Conservation (phyloP, 2,113 vertebrate species). For the Balaenoptera acutorostrata region DNA sequence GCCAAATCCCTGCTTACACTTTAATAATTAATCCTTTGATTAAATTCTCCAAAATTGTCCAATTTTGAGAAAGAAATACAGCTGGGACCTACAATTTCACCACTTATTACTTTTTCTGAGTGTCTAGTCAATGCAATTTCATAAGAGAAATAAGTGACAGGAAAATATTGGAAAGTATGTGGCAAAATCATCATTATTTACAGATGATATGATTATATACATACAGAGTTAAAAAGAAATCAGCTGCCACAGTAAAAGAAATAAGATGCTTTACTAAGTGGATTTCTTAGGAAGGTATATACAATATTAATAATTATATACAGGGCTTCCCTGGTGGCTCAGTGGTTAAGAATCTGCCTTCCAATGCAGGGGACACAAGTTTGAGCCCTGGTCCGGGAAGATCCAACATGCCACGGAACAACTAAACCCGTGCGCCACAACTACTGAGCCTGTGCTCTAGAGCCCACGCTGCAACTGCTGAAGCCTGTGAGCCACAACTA, state of each 20-base stretch:
- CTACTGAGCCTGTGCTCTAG: too few relatives aligned
- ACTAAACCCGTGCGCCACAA: too few relatives aligned
- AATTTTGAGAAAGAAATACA: not conserved
- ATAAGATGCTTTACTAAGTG: not conserved
- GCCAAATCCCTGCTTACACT: not conserved
- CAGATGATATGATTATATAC: not conserved
- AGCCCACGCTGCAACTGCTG: too few relatives aligned
- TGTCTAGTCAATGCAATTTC: not conserved
- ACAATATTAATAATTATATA: not conserved
- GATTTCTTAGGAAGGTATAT: not conserved
- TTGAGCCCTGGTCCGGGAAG: too few relatives aligned
- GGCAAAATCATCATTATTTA: not conserved
- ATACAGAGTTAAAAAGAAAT: not conserved
- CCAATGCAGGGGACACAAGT: too few relatives aligned
- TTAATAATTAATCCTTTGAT: not conserved
- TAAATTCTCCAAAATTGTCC: not conserved
- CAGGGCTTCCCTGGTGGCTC: not conserved
- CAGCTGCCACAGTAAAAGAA: not conserved
- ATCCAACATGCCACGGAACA: too few relatives aligned
- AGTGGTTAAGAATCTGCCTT: too few relatives aligned
- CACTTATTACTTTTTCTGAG: not conserved
- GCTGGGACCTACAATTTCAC: not conserved
- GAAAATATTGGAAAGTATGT: not conserved
- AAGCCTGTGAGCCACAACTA: too few relatives aligned
- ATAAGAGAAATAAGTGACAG: not conserved